Evolutionary conservation across 2,113 vertebrate genomes (phyloP).

Genomic region (Morone saxatilis): DNA sequence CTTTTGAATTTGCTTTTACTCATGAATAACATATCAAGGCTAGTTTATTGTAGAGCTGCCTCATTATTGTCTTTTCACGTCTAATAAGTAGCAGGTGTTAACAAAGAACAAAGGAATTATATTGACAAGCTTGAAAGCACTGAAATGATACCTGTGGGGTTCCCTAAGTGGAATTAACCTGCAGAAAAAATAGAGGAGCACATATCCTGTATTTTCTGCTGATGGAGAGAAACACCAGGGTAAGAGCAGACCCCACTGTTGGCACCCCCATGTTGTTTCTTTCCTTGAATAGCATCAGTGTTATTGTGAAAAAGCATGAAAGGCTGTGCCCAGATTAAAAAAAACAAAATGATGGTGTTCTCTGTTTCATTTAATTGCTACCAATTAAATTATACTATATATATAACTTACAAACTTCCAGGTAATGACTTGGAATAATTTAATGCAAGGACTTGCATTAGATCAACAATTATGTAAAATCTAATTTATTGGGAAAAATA

Average conservation of each 20-base stretch:
- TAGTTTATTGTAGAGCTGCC: slow-evolving; percentile 12
- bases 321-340: neutral
- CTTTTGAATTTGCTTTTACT: neutral
- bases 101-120: slow-evolving; percentile 32
- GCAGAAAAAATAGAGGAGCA: slow-evolving; percentile 41
- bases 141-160: slow-evolving; percentile 3
- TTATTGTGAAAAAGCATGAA: neutral
- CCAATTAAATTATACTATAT: neutral
- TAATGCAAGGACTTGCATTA: neutral
- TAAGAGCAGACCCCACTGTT: slow-evolving; percentile 58
- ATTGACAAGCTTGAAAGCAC: slow-evolving; percentile 10
- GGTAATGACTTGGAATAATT: neutral
- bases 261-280: neutral
- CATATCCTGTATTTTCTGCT: slow-evolving; percentile 46
- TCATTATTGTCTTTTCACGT: neutral
- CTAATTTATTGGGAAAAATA: neutral
- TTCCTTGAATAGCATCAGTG: neutral
- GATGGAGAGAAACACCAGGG: slow-evolving; percentile 60
- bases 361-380: neutral
- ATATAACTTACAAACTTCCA: no score
- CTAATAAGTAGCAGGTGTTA: slow-evolving; percentile 11
- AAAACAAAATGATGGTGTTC: neutral
- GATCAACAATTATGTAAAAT: neutral
- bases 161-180: slow-evolving; percentile 41
- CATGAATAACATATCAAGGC: neutral